Base-by-base conservation (phyloP, 2,888 invertebrate species). In the Hydraecia micacea region DNA sequence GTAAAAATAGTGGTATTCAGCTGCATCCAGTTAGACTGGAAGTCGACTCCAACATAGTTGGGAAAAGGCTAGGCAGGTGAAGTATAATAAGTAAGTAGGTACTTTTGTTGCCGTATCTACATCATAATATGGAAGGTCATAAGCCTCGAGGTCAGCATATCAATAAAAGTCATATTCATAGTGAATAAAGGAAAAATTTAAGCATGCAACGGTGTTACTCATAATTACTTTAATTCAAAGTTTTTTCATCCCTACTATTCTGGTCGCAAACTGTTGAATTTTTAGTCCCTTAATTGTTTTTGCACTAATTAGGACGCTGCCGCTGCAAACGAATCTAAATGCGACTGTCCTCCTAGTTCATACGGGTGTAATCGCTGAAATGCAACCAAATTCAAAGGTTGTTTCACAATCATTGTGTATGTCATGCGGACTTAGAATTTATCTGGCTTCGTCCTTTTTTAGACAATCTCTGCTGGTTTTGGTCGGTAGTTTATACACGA, bases 321-420 rank as follows among this genome's bases (percentile, higher is more conserved):
- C 42, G 39, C 60, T 79, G 8, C 4, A 25, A 69, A 65, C n/a
- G 65, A 75, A 70, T 80, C n/a, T 52, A 73, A 78, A 72, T 39
- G 28, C 68, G 39, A 11, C 21, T 52, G 42, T 18, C 25, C 15
- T 55, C 32, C 7, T 21, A 32, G 18, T 72, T 49, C 46, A 79
- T 84, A 79, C 39, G 67, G 84, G 49, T 68, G 32, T 82, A 46
- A 83, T 67, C 42, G 6, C n/a, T 32, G 5, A 75, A 60, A 36
- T 76, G 52, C 28, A 83, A 42, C 39, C 15, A 15, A 62, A 81
- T 55, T 63, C 9, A 63, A 63, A 58, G n/a, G 11, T 21, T 15
- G 7, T 28, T 71, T 11, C 21, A 52, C 36, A 76, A 60, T 36
- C 36, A 60, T 52, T 60, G 32, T 75, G 6, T 25, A 11, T 49